phyloP scores from a whole-genome alignment of 2,113 vertebrate genomes.

The Notothenia rossii region DNA sequence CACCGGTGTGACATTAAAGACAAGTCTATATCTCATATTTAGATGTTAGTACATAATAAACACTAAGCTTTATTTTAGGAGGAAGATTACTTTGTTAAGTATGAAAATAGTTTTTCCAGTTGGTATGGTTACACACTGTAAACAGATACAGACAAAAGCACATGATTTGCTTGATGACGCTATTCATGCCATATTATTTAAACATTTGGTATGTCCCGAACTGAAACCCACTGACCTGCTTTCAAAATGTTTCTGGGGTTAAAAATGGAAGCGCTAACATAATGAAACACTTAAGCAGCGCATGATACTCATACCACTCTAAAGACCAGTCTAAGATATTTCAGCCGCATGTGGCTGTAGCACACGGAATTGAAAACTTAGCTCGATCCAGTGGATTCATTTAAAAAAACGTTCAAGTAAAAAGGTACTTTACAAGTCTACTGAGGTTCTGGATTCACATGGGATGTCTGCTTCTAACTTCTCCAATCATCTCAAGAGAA shows the following conservation, averaged over 20 bases:
- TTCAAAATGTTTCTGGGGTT: neutral
- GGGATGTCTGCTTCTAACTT: neutral
- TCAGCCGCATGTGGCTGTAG: neutral
- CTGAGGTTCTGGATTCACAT: neutral
- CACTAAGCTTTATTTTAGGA: neutral
- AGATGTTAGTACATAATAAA: constrained; percentile 10
- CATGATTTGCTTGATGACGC: neutral
- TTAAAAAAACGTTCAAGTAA: no score
- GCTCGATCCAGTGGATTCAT: constrained; percentile 1
- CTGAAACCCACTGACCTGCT: neutral
- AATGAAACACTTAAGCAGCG: constrained; percentile 5
- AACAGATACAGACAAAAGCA: neutral
- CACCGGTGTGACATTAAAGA: constrained; percentile 15
- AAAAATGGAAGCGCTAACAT: constrained; percentile 6
- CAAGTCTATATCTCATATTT: neutral
- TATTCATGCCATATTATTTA: neutral
- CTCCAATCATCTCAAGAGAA: neutral
- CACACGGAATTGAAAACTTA: neutral
- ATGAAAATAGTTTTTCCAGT: neutral
- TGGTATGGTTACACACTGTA: neutral
- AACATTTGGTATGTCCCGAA: neutral
- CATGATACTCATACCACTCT: constrained; percentile 9
- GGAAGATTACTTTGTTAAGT: neutral
- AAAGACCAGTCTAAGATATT: neutral
- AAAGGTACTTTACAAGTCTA: neutral